A percentile compares a stretch with the other conserved stretches of the same genome.
Conservation (phyloP, 2,888 invertebrate genomes). For the Drosophila sordidula region DNA sequence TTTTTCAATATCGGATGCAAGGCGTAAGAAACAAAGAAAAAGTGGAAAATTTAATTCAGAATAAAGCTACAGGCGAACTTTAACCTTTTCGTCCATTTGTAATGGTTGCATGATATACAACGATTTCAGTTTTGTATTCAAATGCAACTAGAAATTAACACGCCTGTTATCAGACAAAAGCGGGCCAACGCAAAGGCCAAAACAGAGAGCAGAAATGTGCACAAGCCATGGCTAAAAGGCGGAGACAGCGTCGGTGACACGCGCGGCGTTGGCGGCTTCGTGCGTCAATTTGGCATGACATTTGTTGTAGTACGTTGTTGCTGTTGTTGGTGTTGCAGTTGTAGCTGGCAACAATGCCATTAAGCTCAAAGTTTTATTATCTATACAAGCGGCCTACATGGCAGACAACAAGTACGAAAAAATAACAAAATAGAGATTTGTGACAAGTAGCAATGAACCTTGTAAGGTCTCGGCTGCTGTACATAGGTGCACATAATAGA, state of each 20-base stretch:
- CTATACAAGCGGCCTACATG: slow-evolving; percentile 69
- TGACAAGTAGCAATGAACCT: slow-evolving; percentile 78
- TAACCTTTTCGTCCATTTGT: too few relatives aligned
- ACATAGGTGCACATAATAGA: slow-evolving; percentile 43
- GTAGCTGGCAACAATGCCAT: slow-evolving; percentile 68
- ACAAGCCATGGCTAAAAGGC: slow-evolving; percentile 64
- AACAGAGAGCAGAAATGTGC: slow-evolving; percentile 24
- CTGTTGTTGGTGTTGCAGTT: slow-evolving; percentile 31
- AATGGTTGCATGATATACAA: background rate
- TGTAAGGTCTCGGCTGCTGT: slow-evolving; percentile 70
- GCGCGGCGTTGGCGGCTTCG: slow-evolving; percentile 58
- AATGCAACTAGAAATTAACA: slow-evolving; percentile 65
- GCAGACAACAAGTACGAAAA: slow-evolving; percentile 21
- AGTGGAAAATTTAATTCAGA: too few relatives aligned
- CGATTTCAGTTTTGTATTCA: slow-evolving; percentile 18
- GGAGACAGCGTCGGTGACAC: slow-evolving; percentile 50
- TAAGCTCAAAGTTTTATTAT: slow-evolving; percentile 71
- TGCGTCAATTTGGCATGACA: slow-evolving; percentile 64
- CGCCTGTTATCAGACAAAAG: slow-evolving; percentile 61
- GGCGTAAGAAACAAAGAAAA: too few relatives aligned
- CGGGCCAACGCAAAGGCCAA: slow-evolving; percentile 29
- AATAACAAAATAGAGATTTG: slow-evolving; percentile 50
- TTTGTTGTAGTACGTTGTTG: slow-evolving; percentile 41
- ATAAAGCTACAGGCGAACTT: too few relatives aligned
- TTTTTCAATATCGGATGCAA: too few relatives aligned